Percentiles rank a stretch among this genome's conserved stretches.
Evolutionary conservation across 2,888 invertebrate species (phyloP).

Genomic region (Ellobium chinense): DNA sequence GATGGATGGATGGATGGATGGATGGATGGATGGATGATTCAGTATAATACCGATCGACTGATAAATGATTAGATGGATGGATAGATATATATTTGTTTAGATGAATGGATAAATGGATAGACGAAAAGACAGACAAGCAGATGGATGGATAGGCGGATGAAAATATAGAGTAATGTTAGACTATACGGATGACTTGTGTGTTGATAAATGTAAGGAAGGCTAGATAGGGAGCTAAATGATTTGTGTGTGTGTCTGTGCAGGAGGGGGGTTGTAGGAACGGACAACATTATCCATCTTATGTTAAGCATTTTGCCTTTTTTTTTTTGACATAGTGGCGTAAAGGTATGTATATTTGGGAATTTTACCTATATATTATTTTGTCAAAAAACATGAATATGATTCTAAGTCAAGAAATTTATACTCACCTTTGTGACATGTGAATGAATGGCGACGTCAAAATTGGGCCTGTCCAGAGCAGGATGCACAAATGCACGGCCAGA

Average conservation of each 20-base stretch:
- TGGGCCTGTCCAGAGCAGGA: constrained; percentile 61
- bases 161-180: too few relatives aligned
- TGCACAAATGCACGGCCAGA: constrained; percentile 71
- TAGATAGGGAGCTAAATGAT: neutral
- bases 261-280: too few relatives aligned
- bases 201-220: neutral
- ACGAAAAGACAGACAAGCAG: neutral
- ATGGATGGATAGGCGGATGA: neutral
- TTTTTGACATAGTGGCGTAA: too few relatives aligned
- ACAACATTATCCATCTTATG: too few relatives aligned
- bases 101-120: neutral
- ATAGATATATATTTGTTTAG: neutral
- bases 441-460: constrained; percentile 62
- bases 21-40: too few relatives aligned
- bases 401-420: neutral
- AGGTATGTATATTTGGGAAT: too few relatives aligned
- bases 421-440: constrained; percentile 23
- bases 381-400: too few relatives aligned
- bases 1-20: too few relatives aligned
- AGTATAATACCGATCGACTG: neutral
- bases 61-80: neutral
- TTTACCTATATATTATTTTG: too few relatives aligned
- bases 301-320: too few relatives aligned
- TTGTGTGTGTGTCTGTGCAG: too few relatives aligned
- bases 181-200: neutral